Conservation (phyloP, 2,888 invertebrate genomes). For the Leptinotarsa tumamoca region DNA sequence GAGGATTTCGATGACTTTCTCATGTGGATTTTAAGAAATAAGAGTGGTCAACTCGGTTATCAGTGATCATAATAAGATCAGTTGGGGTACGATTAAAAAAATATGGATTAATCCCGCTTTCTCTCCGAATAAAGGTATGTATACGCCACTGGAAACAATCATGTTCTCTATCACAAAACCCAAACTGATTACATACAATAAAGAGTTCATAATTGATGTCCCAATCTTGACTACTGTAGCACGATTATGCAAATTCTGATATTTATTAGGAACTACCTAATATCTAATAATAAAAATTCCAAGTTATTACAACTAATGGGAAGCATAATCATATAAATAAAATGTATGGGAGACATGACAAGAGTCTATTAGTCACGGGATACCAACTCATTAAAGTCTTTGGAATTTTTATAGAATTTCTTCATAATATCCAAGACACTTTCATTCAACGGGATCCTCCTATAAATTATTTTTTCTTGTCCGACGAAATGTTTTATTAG, state of each 20-base stretch:
- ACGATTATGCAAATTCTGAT: background rate
- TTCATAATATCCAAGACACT: background rate
- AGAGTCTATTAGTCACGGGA: background rate
- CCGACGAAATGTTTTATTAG: too few relatives aligned
- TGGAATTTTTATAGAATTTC: background rate
- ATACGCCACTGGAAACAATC: background rate
- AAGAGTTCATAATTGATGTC: background rate
- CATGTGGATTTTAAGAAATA: too few relatives aligned
- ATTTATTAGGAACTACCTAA: slow-evolving; percentile 1
- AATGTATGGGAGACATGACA: background rate
- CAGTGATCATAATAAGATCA: too few relatives aligned
- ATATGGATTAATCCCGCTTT: too few relatives aligned
- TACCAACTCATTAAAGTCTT: background rate
- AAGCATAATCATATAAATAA: background rate
- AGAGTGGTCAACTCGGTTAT: too few relatives aligned
- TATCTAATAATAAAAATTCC: background rate
- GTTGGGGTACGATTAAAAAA: too few relatives aligned
- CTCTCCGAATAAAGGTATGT: too few relatives aligned
- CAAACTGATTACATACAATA: background rate
- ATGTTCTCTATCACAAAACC: background rate
- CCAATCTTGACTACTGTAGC: background rate
- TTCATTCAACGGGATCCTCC: too few relatives aligned
- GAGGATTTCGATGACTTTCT: too few relatives aligned
- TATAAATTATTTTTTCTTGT: too few relatives aligned
- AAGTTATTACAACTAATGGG: background rate